Evolutionary conservation across 2,113 vertebrate genomes (phyloP).

Genomic region (Daubentonia madagascariensis): DNA sequence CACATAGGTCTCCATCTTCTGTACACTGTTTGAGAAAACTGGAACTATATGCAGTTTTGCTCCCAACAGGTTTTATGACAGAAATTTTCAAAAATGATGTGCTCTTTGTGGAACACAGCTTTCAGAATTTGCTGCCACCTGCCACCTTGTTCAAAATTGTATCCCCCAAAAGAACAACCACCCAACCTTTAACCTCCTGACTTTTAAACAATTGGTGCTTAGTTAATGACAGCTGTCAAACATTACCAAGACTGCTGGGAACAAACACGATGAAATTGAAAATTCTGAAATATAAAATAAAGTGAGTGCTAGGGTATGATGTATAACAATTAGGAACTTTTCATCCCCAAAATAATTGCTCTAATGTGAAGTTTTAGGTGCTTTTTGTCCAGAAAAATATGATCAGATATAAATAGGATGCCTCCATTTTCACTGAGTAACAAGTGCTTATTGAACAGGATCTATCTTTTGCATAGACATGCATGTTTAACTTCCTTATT

Average conservation of each 20-base stretch:
- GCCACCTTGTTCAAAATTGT: background rate
- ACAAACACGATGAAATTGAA: background rate
- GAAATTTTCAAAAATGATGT: slow-evolving; percentile 10
- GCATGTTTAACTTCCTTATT: background rate
- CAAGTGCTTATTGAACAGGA: background rate
- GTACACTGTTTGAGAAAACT: background rate
- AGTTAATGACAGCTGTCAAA: background rate
- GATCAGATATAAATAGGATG: background rate
- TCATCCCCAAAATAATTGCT: background rate
- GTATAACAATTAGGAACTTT: background rate
- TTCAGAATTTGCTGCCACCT: slow-evolving; percentile 42
- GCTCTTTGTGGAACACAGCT: background rate
- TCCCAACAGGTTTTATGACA: slow-evolving; percentile 4
- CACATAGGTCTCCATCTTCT: background rate
- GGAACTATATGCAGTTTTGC: background rate
- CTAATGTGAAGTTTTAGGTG: background rate
- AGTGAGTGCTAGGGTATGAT: background rate
- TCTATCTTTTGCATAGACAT: background rate
- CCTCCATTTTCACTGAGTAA: background rate
- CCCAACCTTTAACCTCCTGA: background rate
- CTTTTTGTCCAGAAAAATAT: background rate
- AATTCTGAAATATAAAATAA: background rate
- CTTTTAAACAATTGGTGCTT: slow-evolving; percentile 39
- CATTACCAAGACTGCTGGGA: background rate
- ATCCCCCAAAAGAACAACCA: background rate